Evolutionary conservation across 2,113 vertebrate species (phyloP), one percentile per base, ranked within the genome.

Genomic region (Entomyzon cyanotis): DNA sequence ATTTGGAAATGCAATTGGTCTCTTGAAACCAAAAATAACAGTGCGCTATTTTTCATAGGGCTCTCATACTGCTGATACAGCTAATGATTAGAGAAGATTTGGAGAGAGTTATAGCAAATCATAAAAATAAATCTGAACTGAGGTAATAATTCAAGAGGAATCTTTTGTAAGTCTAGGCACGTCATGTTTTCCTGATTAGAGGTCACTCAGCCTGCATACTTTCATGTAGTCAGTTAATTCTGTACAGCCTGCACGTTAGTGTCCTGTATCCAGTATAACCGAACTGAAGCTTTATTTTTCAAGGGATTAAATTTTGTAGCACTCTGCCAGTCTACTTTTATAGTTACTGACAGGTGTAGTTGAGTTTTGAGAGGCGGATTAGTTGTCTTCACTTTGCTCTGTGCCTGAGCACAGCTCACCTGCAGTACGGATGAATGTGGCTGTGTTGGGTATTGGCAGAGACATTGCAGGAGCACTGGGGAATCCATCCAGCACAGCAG

Each of bases 1-100:
- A 94, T 90, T 96, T 93, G 93, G 87, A 94, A 96, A 94, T 88
- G 90, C 82, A 90, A 59, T 96, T 90, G 92, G 75, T 95, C 90
- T 97, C 95, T 95, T 93, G 92, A 95, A 96, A 94, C 94, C 91
- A 94, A 95, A 96, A 95, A 91, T 95, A 97, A 95, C 94, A 92
- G 76, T 59, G 87, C 0, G 0, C 92, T 87, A 37, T 94, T 89
- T 96, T 89, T 96, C 89, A 90, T 77, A 47, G 35, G 70, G 67
- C 67, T 88, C 75, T 96, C 50, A 27, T 91, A 90, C 50, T 90
- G 82, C 94, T 94, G 94, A 96, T 95, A 86, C 82, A 91, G 90
- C 87, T 95, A 95, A 93, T 94, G 87, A 96, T 93, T 96, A 94
- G 78, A 87, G 85, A 91, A 94, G 63, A 77, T 87, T 90, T 90